These are phyloP conservation scores for Listronotus bonariensis DNA, from an alignment of 1,140 invertebrate genomes.

Conservation along the genomic window DNA sequence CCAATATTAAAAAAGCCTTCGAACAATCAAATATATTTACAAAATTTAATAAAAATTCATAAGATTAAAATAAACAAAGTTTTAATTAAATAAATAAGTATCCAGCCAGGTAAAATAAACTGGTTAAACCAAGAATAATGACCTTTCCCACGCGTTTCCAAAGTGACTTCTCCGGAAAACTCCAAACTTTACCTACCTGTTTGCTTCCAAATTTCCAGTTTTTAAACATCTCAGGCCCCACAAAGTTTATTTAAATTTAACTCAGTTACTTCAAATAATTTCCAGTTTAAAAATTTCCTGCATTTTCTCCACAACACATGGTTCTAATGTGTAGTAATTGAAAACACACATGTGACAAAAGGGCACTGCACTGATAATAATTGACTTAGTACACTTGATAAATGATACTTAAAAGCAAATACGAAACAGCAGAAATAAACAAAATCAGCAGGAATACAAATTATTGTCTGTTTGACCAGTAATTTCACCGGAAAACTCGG, in stretches of 20 bases:
- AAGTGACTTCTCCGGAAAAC: background rate
- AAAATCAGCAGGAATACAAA: background rate
- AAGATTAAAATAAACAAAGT: too few relatives aligned
- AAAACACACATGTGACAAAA: background rate
- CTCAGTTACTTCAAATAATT: background rate
- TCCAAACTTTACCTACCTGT: conserved; percentile 38
- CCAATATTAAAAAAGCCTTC: too few relatives aligned
- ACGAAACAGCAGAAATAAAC: background rate
- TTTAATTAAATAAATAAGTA: too few relatives aligned
- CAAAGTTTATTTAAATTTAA: too few relatives aligned
- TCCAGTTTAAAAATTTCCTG: background rate
- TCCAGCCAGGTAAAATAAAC: too few relatives aligned
- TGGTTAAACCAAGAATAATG: conserved; percentile 6
- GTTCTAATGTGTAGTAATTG: background rate
- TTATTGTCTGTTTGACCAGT: conserved; percentile 1
- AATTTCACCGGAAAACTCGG: background rate
- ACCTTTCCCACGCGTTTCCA: conserved; percentile 19
- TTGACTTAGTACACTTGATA: background rate
- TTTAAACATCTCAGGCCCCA: conserved; percentile 44
- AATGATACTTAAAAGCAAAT: background rate
- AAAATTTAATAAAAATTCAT: too few relatives aligned
- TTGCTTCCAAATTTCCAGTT: conserved; percentile 49
- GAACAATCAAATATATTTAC: too few relatives aligned
- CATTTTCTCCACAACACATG: too few relatives aligned
- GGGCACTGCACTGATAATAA: too few relatives aligned